These are phyloP conservation scores for Brenthis ino DNA, from an alignment of 2,888 invertebrate genomes.

Conservation along the genomic window DNA sequence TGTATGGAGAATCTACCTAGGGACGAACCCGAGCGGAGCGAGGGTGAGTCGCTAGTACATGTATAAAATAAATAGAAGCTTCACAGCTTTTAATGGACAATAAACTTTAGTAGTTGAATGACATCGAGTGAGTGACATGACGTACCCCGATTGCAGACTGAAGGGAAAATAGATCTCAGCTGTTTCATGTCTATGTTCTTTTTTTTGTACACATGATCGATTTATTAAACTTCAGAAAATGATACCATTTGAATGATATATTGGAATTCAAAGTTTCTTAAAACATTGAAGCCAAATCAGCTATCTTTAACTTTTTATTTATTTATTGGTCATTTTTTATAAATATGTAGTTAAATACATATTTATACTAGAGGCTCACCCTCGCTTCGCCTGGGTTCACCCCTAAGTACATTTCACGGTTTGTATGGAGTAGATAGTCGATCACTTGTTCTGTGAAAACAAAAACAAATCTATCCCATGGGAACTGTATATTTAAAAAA, in stretches of 20 bases:
- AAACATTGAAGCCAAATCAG: neutral
- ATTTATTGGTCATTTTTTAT: neutral
- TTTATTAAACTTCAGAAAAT: conserved; percentile 7
- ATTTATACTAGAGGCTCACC: too few relatives aligned
- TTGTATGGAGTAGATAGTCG: too few relatives aligned
- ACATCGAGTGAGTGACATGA: conserved; percentile 24
- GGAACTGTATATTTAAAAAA: too few relatives aligned
- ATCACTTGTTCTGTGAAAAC: too few relatives aligned
- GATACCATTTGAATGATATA: neutral
- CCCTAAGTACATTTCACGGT: too few relatives aligned
- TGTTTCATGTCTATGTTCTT: conserved; percentile 15
- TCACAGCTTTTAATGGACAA: neutral
- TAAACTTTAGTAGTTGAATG: conserved; percentile 24
- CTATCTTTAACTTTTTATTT: neutral
- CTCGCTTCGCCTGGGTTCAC: too few relatives aligned
- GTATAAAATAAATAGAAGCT: neutral
- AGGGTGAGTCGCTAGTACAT: neutral
- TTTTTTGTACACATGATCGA: conserved; percentile 1
- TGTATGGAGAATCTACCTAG: too few relatives aligned
- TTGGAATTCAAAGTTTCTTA: neutral
- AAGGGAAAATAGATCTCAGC: conserved; percentile 20
- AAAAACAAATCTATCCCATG: too few relatives aligned
- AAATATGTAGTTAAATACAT: too few relatives aligned
- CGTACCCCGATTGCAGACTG: conserved; percentile 1
- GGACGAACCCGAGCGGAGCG: too few relatives aligned